A percentile compares a stretch with the other conserved stretches of the same genome.
Conservation (phyloP, 2,797 vertebrate species). For the Oreortyx pictus region DNA sequence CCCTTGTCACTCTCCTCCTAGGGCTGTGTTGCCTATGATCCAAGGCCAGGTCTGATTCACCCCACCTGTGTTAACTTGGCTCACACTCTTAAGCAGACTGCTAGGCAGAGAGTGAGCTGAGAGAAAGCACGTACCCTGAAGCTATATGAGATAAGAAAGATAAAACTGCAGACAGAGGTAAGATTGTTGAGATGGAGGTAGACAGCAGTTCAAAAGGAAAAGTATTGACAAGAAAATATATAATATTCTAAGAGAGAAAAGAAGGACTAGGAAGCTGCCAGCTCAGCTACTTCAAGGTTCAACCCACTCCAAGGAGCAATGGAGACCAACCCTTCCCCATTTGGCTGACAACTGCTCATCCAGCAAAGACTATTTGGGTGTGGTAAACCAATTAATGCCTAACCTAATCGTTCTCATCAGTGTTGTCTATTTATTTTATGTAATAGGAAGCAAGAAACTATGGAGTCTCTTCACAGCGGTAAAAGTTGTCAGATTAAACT, state of each 20-base stretch:
- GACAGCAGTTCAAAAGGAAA: not conserved
- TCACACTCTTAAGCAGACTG: not conserved
- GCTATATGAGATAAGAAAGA: not conserved
- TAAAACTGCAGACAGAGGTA: not conserved
- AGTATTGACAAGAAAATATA: not conserved
- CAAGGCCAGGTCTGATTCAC: accelerated
- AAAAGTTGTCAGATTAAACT: not conserved
- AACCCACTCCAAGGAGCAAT: not conserved
- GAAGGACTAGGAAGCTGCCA: not conserved
- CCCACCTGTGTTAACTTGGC: not conserved
- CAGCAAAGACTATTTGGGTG: not conserved
- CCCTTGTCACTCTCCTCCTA: not conserved
- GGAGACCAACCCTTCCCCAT: not conserved
- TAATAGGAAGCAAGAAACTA: not conserved
- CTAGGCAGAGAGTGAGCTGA: not conserved
- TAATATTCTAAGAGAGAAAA: not conserved
- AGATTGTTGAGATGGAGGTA: not conserved
- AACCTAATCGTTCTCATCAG: not conserved
- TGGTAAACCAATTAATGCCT: not conserved
- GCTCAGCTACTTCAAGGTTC: not conserved
- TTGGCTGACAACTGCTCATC: not conserved
- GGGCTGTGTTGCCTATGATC: not conserved
- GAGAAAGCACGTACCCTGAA: not conserved
- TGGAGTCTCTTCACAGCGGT: not conserved
- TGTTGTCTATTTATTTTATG: not conserved